Base-by-base conservation (phyloP, 2,888 invertebrate species). In the Aplocera efformata region DNA sequence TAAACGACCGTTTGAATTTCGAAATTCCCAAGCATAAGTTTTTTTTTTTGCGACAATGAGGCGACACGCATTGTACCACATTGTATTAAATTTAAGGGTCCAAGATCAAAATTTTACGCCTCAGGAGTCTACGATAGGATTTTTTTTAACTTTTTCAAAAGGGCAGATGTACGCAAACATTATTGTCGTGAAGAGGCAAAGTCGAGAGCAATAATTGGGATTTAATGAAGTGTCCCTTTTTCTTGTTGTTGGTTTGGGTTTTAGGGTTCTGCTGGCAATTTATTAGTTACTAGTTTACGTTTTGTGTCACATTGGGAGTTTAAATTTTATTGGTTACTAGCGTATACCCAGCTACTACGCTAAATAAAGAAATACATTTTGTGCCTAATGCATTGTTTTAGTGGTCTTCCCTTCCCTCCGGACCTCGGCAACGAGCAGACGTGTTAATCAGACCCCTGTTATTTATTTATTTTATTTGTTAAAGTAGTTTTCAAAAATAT, bases 121-220 rank as follows among this genome's bases (percentile, higher is more conserved):
- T 68, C 71, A 60, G 60, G 61, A 63, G 34, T 1, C 33, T 13
- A 13, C 13, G 26, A 31, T 20, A 27, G 39, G 6, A 21, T 43
- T 47, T 50, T 43, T 42, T 29, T 28, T 31, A 46, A 46, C 36
- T 45, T 52, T 52, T 45, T 60, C 62, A 71, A 69, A 70, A 41
- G 48, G 54, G 70, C 80, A 79, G 79, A 79, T 80, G 77, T 70
- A 63, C 61, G 66, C 56, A 72, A 75, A 76, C 68, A 73, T 46
- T 43, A 62, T 76, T 79, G 70, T 72, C 45, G 36, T 58, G 41
- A 45, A 62, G 65, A 63, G 67, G 65, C 58, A 35, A 66, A 76
- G 77, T 80, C 72, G 76, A 81, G 79, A 60, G 62, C 60, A 63
- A 73, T 78, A 79, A 82, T 82, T 82, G 82, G 68, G 72, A 72